phyloP scores from a whole-genome alignment of 2,113 vertebrate species.

The Bubo scandiacus region DNA sequence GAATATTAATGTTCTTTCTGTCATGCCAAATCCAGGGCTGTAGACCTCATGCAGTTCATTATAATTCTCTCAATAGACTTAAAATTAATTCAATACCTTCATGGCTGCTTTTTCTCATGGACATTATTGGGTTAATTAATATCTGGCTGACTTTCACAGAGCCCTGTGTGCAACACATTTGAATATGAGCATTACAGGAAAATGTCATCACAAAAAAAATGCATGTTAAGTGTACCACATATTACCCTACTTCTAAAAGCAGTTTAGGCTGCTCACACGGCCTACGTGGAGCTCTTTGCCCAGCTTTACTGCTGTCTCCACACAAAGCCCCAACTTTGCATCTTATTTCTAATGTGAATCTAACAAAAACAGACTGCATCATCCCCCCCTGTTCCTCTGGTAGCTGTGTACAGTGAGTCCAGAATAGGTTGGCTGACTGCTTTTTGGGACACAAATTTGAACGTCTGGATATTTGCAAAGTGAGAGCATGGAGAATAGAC shows the following conservation, averaged over 20 bases:
- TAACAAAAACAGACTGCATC: accelerated
- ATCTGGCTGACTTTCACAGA: not conserved
- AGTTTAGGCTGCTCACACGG: not conserved
- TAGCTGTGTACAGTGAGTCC: not conserved
- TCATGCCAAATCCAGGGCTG: not conserved
- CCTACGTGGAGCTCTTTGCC: not conserved
- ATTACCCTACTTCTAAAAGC: not conserved
- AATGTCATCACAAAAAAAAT: not conserved
- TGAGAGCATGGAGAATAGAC: not conserved
- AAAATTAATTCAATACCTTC: not conserved
- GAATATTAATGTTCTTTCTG: not conserved
- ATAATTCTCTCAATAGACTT: not conserved
- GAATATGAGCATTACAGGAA: not conserved
- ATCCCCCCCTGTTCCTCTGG: accelerated
- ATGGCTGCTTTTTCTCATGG: not conserved
- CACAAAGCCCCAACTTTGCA: not conserved
- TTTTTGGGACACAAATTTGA: not conserved
- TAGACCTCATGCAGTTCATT: not conserved
- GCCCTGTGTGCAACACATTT: not conserved
- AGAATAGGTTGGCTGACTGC: not conserved
- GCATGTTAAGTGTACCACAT: not conserved
- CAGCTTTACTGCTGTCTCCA: not conserved
- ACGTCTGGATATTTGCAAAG: not conserved
- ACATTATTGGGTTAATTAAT: not conserved
- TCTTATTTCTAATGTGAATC: not conserved